Percentiles rank a stretch among this genome's conserved stretches.
phyloP scores from a whole-genome alignment of 2,797 vertebrate genomes.

The Siniperca obscura region DNA sequence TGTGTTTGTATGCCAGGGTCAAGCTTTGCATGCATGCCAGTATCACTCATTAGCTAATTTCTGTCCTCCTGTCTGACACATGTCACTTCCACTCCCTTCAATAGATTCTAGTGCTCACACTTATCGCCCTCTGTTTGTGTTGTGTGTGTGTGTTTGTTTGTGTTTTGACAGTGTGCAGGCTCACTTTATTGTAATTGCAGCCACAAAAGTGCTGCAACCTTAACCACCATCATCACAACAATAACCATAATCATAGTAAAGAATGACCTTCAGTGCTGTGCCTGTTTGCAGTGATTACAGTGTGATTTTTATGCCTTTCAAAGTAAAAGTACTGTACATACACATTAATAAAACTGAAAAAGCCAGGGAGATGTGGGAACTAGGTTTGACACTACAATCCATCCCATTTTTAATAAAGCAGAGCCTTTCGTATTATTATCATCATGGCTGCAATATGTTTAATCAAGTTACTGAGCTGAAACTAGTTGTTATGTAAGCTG shows the following conservation, averaged over 20 bases:
- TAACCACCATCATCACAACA: conserved; percentile 1
- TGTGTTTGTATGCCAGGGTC: conserved; percentile 20
- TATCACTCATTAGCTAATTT: conserved; percentile 62
- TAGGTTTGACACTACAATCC: not conserved
- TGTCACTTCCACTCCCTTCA: conserved; percentile 71
- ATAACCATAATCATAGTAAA: conserved; percentile 16
- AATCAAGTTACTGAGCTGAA: conserved; percentile 38
- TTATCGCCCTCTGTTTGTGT: conserved; percentile 1
- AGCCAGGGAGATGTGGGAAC: not conserved
- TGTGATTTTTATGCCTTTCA: not conserved
- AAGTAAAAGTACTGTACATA: not conserved
- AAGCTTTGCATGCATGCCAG: conserved; percentile 41
- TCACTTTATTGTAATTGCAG: conserved; percentile 24
- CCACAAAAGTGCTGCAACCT: conserved; percentile 10
- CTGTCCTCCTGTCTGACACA: conserved; percentile 60
- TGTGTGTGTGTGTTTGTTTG: conserved; percentile 5
- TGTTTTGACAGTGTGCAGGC: not conserved
- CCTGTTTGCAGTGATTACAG: not conserved
- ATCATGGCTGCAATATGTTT: conserved; percentile 30
- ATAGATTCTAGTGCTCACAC: conserved; percentile 33
- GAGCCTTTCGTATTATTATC: conserved; percentile 11
- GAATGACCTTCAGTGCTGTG: conserved; percentile 21
- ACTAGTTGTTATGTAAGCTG: conserved; percentile 43
- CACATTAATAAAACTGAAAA: not conserved
- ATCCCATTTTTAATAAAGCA: conserved; percentile 41